These are phyloP conservation scores for Drosophila meridionalis DNA, from an alignment of 2,888 invertebrate species.

Conservation along the genomic window DNA sequence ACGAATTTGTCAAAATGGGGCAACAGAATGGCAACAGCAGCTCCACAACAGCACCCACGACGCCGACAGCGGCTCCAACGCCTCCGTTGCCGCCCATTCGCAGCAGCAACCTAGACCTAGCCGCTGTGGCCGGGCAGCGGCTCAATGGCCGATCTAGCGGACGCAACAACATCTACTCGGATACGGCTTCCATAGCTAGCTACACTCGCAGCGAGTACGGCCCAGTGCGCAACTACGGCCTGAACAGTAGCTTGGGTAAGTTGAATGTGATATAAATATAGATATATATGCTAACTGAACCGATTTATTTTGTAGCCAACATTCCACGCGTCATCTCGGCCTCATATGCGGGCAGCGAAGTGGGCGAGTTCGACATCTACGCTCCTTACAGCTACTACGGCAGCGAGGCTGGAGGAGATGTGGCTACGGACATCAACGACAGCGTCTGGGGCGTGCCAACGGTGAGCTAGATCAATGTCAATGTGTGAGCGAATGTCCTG, in stretches of 20 bases:
- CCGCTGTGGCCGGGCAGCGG: slow-evolving; percentile 65
- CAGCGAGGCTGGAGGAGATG: slow-evolving; percentile 86
- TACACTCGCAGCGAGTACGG: slow-evolving; percentile 84
- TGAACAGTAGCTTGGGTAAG: slow-evolving; percentile 84
- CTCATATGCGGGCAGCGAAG: slow-evolving; percentile 93
- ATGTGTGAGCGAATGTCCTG: not conserved
- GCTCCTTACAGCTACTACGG: slow-evolving; percentile 92
- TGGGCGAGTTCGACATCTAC: slow-evolving; percentile 92
- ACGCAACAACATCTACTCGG: slow-evolving; percentile 77
- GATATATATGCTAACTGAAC: not conserved
- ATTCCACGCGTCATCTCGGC: slow-evolving; percentile 88
- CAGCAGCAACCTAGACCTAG: slow-evolving; percentile 69
- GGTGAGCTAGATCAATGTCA: slow-evolving; percentile 60
- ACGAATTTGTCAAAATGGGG: slow-evolving; percentile 82
- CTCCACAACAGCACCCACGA: slow-evolving; percentile 21
- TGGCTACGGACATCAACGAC: slow-evolving; percentile 84
- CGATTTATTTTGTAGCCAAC: slow-evolving; percentile 74
- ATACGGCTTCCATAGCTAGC: slow-evolving; percentile 81
- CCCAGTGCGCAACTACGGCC: slow-evolving; percentile 80
- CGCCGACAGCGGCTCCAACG: slow-evolving; percentile 44
- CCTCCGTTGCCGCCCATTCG: slow-evolving; percentile 82
- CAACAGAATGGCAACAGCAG: slow-evolving; percentile 20
- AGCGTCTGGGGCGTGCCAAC: slow-evolving; percentile 84
- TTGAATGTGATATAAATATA: not conserved
- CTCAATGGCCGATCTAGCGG: slow-evolving; percentile 54